Evolutionary conservation across 2,888 invertebrate species (phyloP), one percentile per base, ranked within the genome.

Genomic region (Mythimna impura): DNA sequence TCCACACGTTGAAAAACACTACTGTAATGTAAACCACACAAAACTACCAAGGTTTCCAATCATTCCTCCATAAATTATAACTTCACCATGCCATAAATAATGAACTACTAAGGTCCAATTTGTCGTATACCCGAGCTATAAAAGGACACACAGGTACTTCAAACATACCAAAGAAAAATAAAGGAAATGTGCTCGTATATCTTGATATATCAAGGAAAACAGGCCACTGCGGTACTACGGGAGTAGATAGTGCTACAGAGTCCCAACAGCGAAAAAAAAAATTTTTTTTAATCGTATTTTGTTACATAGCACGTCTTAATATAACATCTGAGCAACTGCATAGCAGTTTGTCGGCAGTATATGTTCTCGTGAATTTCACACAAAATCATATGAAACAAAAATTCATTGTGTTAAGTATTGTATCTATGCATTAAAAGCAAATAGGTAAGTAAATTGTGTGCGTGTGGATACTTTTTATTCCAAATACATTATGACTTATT

Each of bases 151-250:
- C 67, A 78, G 82, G 70, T 83, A 80, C 80, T 85, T 34, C 66
- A 71, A 73, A 65, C 62, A 54, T 79, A 73, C 71, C 58, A 68
- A 76, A 83, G 64, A 76, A 83, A 81, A 85, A 86, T 85, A 84
- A 84, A 84, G 81, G 66, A 71, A 61, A 65, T 73, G 78, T 58
- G 64, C 73, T 76, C 78, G 71, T 86, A 71, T 81, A 77, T 86
- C 84, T 86, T 83, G 73, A 43, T 43, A 83, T 72, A 75, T 78
- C 68, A 71, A 72, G 61, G 66, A 79, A 72, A 84, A 82, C 74
- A 81, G 81, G 62, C 54, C 60, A 66, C 71, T 72, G 9, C 43
- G 54, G 1, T 6, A 12, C 30, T 6, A 12, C 30, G 17, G 1
- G 76, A 76, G 58, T 64, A 65, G 12, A 50, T 61, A 47, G 0